Percentiles rank a stretch among this genome's conserved stretches.
phyloP scores from a whole-genome alignment of 2,888 invertebrate genomes.

The Hyalella azteca region DNA sequence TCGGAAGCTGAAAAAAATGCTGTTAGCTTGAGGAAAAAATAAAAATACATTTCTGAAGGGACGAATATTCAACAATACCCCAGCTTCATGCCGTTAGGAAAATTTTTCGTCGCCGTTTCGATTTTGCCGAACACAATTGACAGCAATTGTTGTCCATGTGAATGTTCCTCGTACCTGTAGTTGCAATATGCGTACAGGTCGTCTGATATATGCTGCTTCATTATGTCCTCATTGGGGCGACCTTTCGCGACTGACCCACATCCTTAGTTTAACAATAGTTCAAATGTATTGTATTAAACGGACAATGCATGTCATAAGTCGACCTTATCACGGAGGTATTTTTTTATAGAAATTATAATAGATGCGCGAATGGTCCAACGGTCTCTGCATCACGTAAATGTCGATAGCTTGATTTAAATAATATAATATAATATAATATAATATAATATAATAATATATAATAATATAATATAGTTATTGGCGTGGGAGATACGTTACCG shows the following conservation, averaged over 20 bases:
- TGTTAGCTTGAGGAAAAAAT: too few species aligned
- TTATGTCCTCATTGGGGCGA: slow-evolving; percentile 22
- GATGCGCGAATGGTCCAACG: not conserved
- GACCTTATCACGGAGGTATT: not conserved
- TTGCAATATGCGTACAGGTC: not conserved
- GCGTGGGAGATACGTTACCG: too few species aligned
- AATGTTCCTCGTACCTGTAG: not conserved
- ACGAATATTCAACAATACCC: too few species aligned
- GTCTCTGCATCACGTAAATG: not conserved
- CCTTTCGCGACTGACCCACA: slow-evolving; percentile 12
- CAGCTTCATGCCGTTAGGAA: not conserved
- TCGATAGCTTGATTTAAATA: too few species aligned
- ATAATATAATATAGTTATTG: too few species aligned
- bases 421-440: too few species aligned
- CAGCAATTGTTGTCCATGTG: not conserved
- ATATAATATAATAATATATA: too few species aligned
- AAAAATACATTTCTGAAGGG: too few species aligned
- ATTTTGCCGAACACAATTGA: too few species aligned
- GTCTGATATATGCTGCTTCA: not conserved
- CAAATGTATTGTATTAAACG: slow-evolving; percentile 26
- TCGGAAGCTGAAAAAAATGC: too few species aligned
- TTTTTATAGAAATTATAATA: slow-evolving; percentile 10
- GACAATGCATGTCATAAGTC: slow-evolving; percentile 28
- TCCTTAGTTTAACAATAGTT: slow-evolving; percentile 27
- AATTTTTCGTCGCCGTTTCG: not conserved